Conservation (phyloP, 2,888 invertebrate genomes). For the Bombyx huttoni region DNA sequence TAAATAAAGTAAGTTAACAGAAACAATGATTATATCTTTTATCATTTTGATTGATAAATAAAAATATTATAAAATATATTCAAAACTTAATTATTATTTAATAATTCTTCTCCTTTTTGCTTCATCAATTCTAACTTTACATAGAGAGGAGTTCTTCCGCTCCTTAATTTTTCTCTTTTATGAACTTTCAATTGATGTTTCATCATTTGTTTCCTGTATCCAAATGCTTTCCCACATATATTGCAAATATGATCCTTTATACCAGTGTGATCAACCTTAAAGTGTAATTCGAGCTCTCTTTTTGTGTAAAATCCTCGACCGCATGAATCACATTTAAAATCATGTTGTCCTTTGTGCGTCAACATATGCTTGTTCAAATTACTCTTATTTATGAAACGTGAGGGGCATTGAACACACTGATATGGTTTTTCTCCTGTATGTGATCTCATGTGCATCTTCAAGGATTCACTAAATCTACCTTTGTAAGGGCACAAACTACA, state of each 20-base stretch:
- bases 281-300: slow-evolving; percentile 40
- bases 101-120: slow-evolving; percentile 15
- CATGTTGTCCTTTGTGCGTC: slow-evolving; percentile 37
- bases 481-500: slow-evolving; percentile 52
- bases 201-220: slow-evolving; percentile 58
- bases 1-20: too few species aligned
- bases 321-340: slow-evolving; percentile 49
- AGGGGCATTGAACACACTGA: slow-evolving; percentile 46
- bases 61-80: neutral
- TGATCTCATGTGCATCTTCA: slow-evolving; percentile 57
- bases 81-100: neutral
- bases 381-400: slow-evolving; percentile 49
- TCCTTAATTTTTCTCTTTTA: slow-evolving; percentile 45
- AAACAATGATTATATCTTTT: too few species aligned
- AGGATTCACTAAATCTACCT: slow-evolving; percentile 45
- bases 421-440: slow-evolving; percentile 60
- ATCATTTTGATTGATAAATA: too few species aligned
- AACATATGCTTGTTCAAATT: slow-evolving; percentile 51
- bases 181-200: slow-evolving; percentile 57
- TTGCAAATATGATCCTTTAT: slow-evolving; percentile 52
- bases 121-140: slow-evolving; percentile 37
- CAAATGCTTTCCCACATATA: slow-evolving; percentile 53
- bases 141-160: slow-evolving; percentile 50
- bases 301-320: slow-evolving; percentile 46
- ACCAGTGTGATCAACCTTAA: slow-evolving; percentile 53